phyloP scores from a whole-genome alignment of 2,797 vertebrate species.

The Channa striata region DNA sequence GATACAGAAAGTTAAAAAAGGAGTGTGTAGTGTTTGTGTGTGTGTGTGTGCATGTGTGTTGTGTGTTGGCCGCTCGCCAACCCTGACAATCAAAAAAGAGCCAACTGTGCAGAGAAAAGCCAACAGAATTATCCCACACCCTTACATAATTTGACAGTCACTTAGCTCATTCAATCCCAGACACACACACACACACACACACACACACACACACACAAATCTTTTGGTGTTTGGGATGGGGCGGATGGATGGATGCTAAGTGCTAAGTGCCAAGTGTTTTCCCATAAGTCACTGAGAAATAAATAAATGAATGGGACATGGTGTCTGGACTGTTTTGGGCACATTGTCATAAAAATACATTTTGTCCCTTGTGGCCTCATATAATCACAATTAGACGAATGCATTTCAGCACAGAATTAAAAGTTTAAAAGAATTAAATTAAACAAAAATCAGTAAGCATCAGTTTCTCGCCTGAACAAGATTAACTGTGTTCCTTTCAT shows the following conservation, averaged over 20 bases:
- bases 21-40: conserved; percentile 14
- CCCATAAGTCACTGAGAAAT: conserved; percentile 65
- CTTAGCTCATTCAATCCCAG: conserved; percentile 63
- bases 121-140: conserved; percentile 70
- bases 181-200: conserved; percentile 17
- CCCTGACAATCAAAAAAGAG: conserved; percentile 64
- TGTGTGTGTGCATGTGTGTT: conserved; percentile 4
- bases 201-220: conserved; percentile 32
- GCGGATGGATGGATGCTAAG: conserved; percentile 59
- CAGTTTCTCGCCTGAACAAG: conserved; percentile 10
- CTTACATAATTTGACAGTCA: conserved; percentile 79
- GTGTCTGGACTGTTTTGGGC: conserved; percentile 45
- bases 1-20: conserved; percentile 19
- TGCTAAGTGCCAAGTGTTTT: conserved; percentile 62
- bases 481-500: conserved; percentile 24
- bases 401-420: conserved; percentile 38
- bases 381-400: conserved; percentile 43
- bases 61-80: conserved; percentile 49
- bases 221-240: conserved; percentile 57
- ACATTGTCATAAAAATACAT: conserved; percentile 45
- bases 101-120: conserved; percentile 63
- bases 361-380: conserved; percentile 38
- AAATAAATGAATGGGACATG: conserved; percentile 64
- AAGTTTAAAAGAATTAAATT: conserved; percentile 18
- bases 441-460: background rate